Conservation (phyloP, 2,113 vertebrate genomes). For the Sterrhoptilus dennistouni region DNA sequence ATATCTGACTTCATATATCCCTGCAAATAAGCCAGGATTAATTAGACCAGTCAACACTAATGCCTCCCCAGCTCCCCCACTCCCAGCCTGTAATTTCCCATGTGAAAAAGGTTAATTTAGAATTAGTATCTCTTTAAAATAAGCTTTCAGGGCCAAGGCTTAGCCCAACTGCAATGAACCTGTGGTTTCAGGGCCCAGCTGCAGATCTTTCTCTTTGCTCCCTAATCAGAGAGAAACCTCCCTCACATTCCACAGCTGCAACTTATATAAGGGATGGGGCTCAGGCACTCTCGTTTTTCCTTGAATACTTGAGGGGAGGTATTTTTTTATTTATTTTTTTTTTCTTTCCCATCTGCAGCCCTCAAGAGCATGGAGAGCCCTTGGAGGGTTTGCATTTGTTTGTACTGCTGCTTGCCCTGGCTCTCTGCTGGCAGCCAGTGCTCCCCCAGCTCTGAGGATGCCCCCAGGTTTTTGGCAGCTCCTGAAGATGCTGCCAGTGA, state of each 20-base stretch:
- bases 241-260: conserved; percentile 44
- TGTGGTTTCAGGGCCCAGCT: conserved; percentile 27
- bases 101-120: neutral
- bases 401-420: conserved; percentile 58
- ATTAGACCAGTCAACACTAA: too few species aligned
- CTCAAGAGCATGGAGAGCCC: conserved; percentile 57
- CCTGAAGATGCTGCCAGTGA: neutral
- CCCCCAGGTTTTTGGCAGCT: neutral
- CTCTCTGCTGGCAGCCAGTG: conserved; percentile 15
- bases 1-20: neutral
- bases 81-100: neutral
- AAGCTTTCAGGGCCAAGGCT: neutral
- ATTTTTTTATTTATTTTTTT: neutral
- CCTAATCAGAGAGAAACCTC: conserved; percentile 28
- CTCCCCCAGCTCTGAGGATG: neutral
- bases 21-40: neutral
- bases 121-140: neutral
- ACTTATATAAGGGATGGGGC: conserved; percentile 60
- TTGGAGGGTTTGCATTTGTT: conserved; percentile 31
- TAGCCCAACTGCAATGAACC: neutral
- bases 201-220: neutral
- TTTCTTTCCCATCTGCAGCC: neutral
- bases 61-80: neutral
- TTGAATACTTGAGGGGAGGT: neutral
- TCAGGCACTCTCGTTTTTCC: neutral